These are phyloP conservation scores for Chaenodraco wilsoni DNA, from an alignment of 2,797 vertebrate genomes.

Conservation along the genomic window DNA sequence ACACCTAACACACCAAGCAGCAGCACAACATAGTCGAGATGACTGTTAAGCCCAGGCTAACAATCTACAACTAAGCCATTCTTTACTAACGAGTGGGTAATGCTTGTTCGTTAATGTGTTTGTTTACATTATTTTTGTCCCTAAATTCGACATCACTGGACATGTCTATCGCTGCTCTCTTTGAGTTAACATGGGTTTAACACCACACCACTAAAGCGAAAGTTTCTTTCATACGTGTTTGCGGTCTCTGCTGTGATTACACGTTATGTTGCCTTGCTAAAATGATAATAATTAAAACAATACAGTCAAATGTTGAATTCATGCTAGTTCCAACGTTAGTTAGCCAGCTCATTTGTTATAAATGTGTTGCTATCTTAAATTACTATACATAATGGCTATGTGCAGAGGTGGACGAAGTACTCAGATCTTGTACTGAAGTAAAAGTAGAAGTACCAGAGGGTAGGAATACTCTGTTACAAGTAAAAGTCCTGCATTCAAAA, in stretches of 20 bases:
- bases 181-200: conserved; percentile 1
- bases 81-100: not conserved
- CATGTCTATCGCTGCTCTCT: not conserved
- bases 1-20: conserved; percentile 20
- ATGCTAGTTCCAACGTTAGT: not conserved
- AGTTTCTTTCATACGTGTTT: not conserved
- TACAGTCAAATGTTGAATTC: not conserved
- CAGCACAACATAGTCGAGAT: not conserved
- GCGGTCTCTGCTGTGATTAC: not conserved
- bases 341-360: not conserved
- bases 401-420: too few relatives aligned
- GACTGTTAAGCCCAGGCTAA: conserved; percentile 6
- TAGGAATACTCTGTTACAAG: too few relatives aligned
- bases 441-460: too few relatives aligned
- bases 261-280: not conserved
- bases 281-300: not conserved
- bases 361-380: not conserved
- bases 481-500: too few relatives aligned
- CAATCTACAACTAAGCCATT: conserved; percentile 6
- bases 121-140: conserved; percentile 60
- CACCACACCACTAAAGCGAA: not conserved
- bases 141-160: conserved; percentile 16
- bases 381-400: not conserved
- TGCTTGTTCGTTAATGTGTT: conserved; percentile 36
- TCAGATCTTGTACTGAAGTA: too few relatives aligned